Percentiles rank a stretch among this genome's conserved stretches.
These are phyloP conservation scores for Idris sp. DNA, from an alignment of 1,140 invertebrate genomes.

Conservation along the genomic window DNA sequence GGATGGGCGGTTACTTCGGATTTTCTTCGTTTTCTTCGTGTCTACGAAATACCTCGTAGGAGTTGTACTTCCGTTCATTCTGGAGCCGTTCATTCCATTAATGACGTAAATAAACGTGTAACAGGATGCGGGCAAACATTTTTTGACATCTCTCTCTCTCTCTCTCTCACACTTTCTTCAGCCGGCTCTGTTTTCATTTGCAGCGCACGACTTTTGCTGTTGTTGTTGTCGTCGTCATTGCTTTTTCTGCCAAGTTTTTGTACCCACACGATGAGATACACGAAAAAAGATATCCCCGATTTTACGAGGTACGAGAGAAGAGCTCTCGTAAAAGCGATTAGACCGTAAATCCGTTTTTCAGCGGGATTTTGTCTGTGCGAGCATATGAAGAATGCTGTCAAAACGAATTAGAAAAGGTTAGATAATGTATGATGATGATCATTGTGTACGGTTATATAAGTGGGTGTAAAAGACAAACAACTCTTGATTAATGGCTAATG, in stretches of 20 bases:
- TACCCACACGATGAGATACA: conserved; percentile 17
- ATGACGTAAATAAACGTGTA: conserved; percentile 54
- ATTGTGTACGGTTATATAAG: conserved; percentile 32
- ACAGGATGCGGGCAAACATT: conserved; percentile 58
- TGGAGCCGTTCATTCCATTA: conserved; percentile 59
- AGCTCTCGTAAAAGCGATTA: conserved; percentile 58
- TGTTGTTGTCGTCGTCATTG: conserved; percentile 1
- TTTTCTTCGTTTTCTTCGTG: conserved; percentile 56
- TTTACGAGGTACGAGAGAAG: conserved; percentile 39
- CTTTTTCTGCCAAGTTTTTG: conserved; percentile 21
- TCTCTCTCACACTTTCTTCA: conserved; percentile 20
- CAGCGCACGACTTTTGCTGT: neutral
- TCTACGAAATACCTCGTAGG: conserved; percentile 30
- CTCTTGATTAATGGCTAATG: conserved; percentile 18
- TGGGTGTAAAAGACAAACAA: conserved; percentile 18
- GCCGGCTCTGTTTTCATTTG: no score
- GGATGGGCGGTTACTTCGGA: conserved; percentile 42
- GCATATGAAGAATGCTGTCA: conserved; percentile 41
- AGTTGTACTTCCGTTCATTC: conserved; percentile 55
- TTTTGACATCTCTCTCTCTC: conserved; percentile 52
- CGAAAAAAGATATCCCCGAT: conserved; percentile 36
- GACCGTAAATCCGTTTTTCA: conserved; percentile 60
- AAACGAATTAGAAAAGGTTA: conserved; percentile 34
- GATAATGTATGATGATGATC: conserved; percentile 33
- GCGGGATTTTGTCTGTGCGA: conserved; percentile 28